Evolutionary conservation across 2,888 invertebrate species (phyloP).

Genomic region (Scaptomyza flava): DNA sequence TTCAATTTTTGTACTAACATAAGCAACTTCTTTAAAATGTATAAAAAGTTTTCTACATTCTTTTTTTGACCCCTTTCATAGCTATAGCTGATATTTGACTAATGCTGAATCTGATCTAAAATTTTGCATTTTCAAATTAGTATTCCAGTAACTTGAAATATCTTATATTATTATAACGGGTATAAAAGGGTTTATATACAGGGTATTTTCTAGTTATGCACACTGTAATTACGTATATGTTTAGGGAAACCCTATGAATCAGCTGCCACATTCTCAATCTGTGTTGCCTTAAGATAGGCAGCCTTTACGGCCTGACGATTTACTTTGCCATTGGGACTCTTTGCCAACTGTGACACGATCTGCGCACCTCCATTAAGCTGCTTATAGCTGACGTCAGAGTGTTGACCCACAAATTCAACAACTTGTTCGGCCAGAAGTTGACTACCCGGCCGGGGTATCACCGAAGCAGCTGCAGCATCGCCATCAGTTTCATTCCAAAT

Average conservation of each 20-base stretch:
- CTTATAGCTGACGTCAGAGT: conserved; percentile 57
- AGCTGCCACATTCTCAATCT: neutral
- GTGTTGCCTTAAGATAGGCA: conserved; percentile 32
- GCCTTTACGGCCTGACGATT: conserved; percentile 60
- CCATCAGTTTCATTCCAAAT: conserved; percentile 77
- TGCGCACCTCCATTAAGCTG: conserved; percentile 72
- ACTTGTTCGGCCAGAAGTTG: conserved; percentile 55
- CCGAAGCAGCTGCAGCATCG: conserved; percentile 81
- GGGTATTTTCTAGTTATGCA: neutral
- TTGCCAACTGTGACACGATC: conserved; percentile 69
- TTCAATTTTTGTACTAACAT: too few relatives aligned
- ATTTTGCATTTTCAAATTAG: too few relatives aligned
- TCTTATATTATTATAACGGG: too few relatives aligned
- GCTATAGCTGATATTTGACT: too few relatives aligned
- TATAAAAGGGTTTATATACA: neutral
- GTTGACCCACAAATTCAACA: conserved; percentile 43
- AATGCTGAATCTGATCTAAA: too few relatives aligned
- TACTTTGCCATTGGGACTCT: conserved; percentile 76
- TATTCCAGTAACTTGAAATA: too few relatives aligned
- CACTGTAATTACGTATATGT: neutral
- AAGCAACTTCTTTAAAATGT: too few relatives aligned
- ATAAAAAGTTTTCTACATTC: too few relatives aligned
- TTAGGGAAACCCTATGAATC: neutral
- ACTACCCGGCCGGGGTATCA: conserved; percentile 62
- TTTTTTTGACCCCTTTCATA: too few relatives aligned